Evolutionary conservation across 2,888 invertebrate genomes (phyloP).

Genomic region (Acrobasis consociella): DNA sequence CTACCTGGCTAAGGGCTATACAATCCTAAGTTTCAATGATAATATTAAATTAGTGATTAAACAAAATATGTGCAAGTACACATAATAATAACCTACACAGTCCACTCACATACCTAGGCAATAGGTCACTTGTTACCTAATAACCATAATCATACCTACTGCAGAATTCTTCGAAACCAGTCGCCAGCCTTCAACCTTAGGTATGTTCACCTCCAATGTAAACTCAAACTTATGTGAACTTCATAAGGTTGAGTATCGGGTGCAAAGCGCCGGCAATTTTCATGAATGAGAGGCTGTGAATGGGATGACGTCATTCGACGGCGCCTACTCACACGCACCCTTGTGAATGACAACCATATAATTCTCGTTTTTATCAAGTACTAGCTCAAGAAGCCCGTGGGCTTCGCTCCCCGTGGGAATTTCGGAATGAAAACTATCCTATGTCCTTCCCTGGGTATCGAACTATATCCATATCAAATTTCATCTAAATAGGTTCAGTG

Average conservation of each 20-base stretch:
- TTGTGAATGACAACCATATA: slow-evolving; percentile 36
- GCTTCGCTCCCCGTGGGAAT: no score
- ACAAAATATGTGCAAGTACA: background rate
- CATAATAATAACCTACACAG: slow-evolving; percentile 4
- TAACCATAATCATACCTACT: slow-evolving; percentile 13
- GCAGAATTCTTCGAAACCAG: background rate
- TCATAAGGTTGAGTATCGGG: slow-evolving; percentile 27
- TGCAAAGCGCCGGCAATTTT: slow-evolving; percentile 35
- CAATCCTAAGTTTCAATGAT: no score
- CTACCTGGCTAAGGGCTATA: no score
- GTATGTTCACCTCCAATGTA: background rate
- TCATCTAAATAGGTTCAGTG: no score
- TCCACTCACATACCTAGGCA: slow-evolving; percentile 5
- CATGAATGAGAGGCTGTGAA: slow-evolving; percentile 69
- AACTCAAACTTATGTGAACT: background rate
- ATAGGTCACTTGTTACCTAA: slow-evolving; percentile 4
- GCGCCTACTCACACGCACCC: slow-evolving; percentile 63
- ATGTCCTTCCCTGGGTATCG: no score
- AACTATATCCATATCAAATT: no score
- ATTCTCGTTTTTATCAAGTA: slow-evolving; percentile 21
- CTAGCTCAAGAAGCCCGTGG: no score
- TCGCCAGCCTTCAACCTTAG: slow-evolving; percentile 5
- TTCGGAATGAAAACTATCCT: no score
- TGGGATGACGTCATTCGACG: slow-evolving; percentile 66
- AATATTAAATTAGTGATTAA: background rate